Base-by-base conservation (phyloP, 2,113 vertebrate species). In the Thermophis baileyi region DNA sequence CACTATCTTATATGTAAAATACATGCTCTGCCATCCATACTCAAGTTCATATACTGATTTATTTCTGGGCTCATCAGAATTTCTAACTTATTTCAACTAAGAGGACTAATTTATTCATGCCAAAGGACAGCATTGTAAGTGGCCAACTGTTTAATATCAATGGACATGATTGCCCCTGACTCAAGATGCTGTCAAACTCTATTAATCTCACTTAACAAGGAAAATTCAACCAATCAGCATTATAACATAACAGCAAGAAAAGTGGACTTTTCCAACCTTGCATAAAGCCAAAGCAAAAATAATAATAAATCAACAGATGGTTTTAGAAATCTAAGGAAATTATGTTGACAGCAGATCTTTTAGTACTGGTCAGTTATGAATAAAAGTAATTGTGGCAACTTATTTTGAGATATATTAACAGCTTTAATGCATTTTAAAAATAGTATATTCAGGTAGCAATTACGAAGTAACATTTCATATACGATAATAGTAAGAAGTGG, bases 141-240 rank as follows among this genome's bases (percentile, higher is more conserved):
- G 96, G 94, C 88, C 93, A 96, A 97, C 94, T 97, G 94, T 96
- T 97, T 97, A 97, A 96, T 97, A 94, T 97, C 96, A 97, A 96
- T 96, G 97, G 93, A 95, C 95, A 95, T 94, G 90, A 97, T 88
- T 50, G 24, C 93, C 95, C 95, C 94, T 91, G 95, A 96, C 96
- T 96, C 94, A 95, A 96, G 90, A 85, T 95, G 88, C 93, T 95
- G 95, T 96, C 95, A 96, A 95, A 95, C 55, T 90, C 92, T 3
- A 6, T 96, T 93, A 96, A 81, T 93, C 86, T 95, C 93, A 95
- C 89, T 47, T 69, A 94, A 85, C 54, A 87, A 94, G 90, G 93
- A 57, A 95, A 90, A 95, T 92, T 93, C 90, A 94, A 90, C 92
- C 92, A 94, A 96, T 94, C 91, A 96, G 94, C 95, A 94, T 0